A percentile compares a stretch with the other conserved stretches of the same genome.
These are phyloP conservation scores for Sphenopsis melanotis DNA, from an alignment of 2,797 vertebrate species.

Conservation along the genomic window DNA sequence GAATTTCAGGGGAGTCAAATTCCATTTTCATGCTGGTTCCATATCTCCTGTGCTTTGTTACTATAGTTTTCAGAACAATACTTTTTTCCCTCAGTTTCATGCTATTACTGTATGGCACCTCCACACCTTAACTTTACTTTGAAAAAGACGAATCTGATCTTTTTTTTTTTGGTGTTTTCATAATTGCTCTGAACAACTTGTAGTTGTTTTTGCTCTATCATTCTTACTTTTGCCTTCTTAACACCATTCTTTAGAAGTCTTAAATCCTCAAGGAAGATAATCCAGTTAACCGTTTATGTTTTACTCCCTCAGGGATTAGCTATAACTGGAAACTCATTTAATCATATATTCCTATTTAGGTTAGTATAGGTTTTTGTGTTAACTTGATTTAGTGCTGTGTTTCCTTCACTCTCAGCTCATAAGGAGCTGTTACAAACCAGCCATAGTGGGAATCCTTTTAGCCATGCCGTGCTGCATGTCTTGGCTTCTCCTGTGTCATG, in stretches of 20 bases:
- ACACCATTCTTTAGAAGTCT: not conserved
- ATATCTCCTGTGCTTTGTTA: not conserved
- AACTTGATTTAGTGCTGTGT: not conserved
- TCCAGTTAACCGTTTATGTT: not conserved
- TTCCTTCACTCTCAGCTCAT: not conserved
- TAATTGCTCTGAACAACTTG: not conserved
- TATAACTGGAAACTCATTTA: not conserved
- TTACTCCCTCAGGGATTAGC: not conserved
- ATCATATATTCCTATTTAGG: not conserved
- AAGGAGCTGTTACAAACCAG: not conserved
- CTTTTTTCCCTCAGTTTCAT: not conserved
- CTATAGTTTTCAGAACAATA: not conserved
- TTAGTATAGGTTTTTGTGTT: not conserved
- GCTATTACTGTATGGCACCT: not conserved
- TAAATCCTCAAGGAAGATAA: not conserved
- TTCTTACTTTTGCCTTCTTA: not conserved
- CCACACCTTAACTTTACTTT: not conserved
- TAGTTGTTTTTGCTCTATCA: not conserved
- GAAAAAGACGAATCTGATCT: not conserved
- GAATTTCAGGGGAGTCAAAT: not conserved
- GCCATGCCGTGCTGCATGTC: not conserved
- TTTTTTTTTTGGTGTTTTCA: not conserved
- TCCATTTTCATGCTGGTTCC: not conserved
- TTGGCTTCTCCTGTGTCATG: not conserved
- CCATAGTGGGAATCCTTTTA: not conserved